Base-by-base conservation (phyloP, 2,113 vertebrate species). In the Dipodomys stephensi region DNA sequence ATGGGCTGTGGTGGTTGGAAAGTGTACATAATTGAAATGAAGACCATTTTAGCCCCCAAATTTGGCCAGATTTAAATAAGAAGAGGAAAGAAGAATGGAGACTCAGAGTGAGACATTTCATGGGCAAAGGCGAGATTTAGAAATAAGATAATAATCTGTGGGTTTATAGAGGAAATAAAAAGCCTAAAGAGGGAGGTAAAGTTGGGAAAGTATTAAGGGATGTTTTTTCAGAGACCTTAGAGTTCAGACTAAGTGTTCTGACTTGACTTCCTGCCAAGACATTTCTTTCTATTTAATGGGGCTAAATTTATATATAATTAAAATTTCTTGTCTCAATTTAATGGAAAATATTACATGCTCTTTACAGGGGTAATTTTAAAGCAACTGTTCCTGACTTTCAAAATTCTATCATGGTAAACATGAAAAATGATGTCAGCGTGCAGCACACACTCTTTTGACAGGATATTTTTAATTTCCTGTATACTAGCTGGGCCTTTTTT, bases 221-320 rank as follows among this genome's bases (percentile, higher is more conserved):
- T 92, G 2, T 81, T 91, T 96, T 95, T 88, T 64, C 83, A 87
- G 57, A 53, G n/a, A 57, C 13, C 35, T 91, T 83, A 81, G n/a
- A 91, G 87, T 96, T 91, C 74, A 87, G 73, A 71, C 81, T 94
- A 92, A 97, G 81, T 95, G 93, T 93, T 96, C 78, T 88, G 92
- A 30, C 82, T 94, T 96, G 95, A 94, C 62, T 96, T 94, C 83
- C 78, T 96, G 96, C 96, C 96, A 97, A 96, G 68, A 49, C 64
- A 84, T 92, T 96, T 95, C 96, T 90, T 95, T 90, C 93, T 90
- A 88, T 93, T 97, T 95, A 96, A 96, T 96, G 94, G 80, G 84
- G 81, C 83, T 95, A 96, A 89, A 95, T 97, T 94, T 94, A 95
- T 94, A 95, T 87, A 67, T 94, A 97, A 95, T 95, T 95, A 96